Conservation (phyloP, 1,140 invertebrate genomes). For the Oncopodura yosiiana region DNA sequence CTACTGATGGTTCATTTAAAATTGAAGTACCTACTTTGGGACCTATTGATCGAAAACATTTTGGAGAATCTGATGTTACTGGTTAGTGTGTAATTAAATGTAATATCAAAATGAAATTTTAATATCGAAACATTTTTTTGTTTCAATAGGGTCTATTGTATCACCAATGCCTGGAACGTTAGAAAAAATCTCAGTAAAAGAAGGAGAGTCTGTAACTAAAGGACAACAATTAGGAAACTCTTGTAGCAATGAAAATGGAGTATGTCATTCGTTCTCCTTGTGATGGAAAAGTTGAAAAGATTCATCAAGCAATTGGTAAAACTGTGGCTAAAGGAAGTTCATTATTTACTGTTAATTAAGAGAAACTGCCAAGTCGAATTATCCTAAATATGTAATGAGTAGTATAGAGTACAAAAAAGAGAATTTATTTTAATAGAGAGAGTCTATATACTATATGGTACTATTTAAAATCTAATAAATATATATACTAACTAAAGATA, state of each 20-base stretch:
- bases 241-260: constrained; percentile 99
- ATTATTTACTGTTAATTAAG: constrained; percentile 29
- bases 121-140: too few relatives aligned
- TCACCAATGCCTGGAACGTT: constrained; percentile 94
- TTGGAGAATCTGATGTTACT: constrained; percentile 37
- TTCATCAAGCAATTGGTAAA: constrained; percentile 65
- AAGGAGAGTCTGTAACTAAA: constrained; percentile 64
- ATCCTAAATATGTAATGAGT: too few relatives aligned
- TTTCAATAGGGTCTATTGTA: constrained; percentile 48
- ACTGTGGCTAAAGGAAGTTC: constrained; percentile 59
- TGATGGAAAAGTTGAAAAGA: constrained; percentile 61
- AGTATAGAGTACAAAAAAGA: too few relatives aligned
- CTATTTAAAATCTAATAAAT: too few relatives aligned
- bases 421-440: too few relatives aligned
- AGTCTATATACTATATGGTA: too few relatives aligned
- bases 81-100: too few relatives aligned
- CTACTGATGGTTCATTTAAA: constrained; percentile 46
- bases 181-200: constrained; percentile 75
- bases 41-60: constrained; percentile 39
- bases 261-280: constrained; percentile 73
- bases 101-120: not conserved
- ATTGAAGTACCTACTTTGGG: constrained; percentile 39
- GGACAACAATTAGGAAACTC: constrained; percentile 78
- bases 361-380: too few relatives aligned
- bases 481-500: too few relatives aligned